phyloP scores from a whole-genome alignment of 2,888 invertebrate species.

The Plagodis dolabraria region DNA sequence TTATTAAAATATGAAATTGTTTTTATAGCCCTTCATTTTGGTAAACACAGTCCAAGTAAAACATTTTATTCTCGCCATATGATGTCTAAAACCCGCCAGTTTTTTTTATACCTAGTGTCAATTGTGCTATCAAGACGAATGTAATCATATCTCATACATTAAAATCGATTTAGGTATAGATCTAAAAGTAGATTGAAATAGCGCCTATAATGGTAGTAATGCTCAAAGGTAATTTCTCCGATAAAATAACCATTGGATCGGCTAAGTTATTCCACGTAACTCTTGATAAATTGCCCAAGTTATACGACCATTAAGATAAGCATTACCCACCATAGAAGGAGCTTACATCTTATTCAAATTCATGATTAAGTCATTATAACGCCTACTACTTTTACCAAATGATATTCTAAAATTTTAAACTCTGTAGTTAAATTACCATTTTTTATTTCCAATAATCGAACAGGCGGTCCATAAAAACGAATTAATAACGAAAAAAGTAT shows the following conservation, averaged over 20 bases:
- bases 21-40: no score
- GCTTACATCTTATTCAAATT: slow-evolving; percentile 10
- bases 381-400: slow-evolving; percentile 15
- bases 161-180: no score
- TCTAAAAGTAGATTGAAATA: slow-evolving; percentile 4
- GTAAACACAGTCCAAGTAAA: no score
- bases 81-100: no score
- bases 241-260: no score
- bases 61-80: no score
- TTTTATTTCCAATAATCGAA: slow-evolving; percentile 28
- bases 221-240: no score
- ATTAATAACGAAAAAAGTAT: slow-evolving; percentile 30
- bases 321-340: not conserved
- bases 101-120: no score
- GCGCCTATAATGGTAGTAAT: no score
- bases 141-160: no score
- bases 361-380: slow-evolving; percentile 19
- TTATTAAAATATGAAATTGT: no score
- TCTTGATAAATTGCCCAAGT: not conserved
- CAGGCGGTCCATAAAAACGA: slow-evolving; percentile 37
- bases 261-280: not conserved
- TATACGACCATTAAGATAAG: slow-evolving; percentile 1
- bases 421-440: slow-evolving; percentile 24
- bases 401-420: slow-evolving; percentile 9
- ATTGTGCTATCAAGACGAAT: no score